A percentile compares a stretch with the other conserved stretches of the same genome.
These are phyloP conservation scores for Mesembrinibis cayennensis DNA, from an alignment of 2,113 vertebrate genomes.

Conservation along the genomic window DNA sequence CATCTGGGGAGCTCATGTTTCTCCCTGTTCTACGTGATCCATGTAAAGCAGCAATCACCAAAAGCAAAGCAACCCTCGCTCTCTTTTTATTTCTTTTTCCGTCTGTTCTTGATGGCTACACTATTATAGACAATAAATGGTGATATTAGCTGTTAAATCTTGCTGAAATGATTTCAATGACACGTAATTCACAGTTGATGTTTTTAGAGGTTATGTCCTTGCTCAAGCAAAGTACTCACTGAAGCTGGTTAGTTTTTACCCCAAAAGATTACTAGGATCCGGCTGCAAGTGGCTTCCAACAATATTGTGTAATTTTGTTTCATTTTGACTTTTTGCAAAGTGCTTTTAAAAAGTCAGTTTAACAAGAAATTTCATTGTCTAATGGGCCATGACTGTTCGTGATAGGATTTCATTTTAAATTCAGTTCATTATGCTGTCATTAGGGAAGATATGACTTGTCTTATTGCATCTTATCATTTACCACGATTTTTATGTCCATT, in stretches of 20 bases:
- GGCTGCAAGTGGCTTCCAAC: neutral
- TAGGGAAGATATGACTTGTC: conserved; percentile 28
- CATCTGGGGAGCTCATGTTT: neutral
- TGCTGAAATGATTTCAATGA: neutral
- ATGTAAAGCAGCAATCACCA: neutral
- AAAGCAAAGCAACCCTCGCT: neutral
- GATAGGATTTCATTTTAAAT: conserved; percentile 58
- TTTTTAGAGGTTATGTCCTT: neutral
- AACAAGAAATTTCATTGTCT: conserved; percentile 45
- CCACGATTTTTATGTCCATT: neutral
- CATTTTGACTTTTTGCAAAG: conserved; percentile 7
- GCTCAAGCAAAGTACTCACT: neutral
- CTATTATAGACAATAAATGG: neutral
- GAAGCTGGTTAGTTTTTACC: neutral
- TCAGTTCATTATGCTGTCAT: conserved; percentile 49
- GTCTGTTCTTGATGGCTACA: neutral
- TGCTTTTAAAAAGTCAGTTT: conserved; percentile 35
- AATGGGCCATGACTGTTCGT: conserved; percentile 19
- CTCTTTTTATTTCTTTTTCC: neutral
- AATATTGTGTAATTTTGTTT: neutral
- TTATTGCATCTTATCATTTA: conserved; percentile 21
- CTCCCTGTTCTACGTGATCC: neutral
- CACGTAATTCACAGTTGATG: neutral
- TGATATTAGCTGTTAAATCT: neutral
- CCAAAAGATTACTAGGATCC: neutral